phyloP scores from a whole-genome alignment of 2,888 invertebrate species.

The Patella caerulea region DNA sequence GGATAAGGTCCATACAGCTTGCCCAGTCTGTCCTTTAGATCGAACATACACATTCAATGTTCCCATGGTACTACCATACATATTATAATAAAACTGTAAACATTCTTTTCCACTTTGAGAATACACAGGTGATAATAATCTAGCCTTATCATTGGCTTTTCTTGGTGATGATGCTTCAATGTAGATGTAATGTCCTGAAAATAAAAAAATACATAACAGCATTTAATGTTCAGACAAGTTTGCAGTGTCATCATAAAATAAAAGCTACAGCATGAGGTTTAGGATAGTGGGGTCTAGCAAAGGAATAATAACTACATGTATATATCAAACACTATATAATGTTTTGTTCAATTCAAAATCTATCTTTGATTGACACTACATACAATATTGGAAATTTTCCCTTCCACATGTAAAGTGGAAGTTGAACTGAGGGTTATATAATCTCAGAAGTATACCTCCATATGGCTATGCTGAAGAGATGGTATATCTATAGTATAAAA shows the following conservation, averaged over 20 bases:
- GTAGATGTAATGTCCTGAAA: constrained; percentile 59
- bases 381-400: not conserved
- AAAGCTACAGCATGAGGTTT: not conserved
- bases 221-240: constrained; percentile 9
- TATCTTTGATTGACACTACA: too few species aligned
- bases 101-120: constrained; percentile 56
- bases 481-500: too few species aligned
- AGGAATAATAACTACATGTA: too few species aligned
- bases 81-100: constrained; percentile 66
- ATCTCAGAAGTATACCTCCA: too few species aligned
- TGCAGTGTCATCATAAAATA: constrained; percentile 12
- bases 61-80: constrained; percentile 60
- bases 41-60: constrained; percentile 54
- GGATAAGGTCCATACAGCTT: constrained; percentile 42
- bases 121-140: constrained; percentile 67
- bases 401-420: constrained; percentile 4
- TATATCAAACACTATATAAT: too few species aligned
- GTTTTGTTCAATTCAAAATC: too few species aligned
- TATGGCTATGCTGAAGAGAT: too few species aligned
- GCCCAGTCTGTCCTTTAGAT: constrained; percentile 24
- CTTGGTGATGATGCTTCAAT: constrained; percentile 73
- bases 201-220: not conserved
- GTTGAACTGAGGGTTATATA: too few species aligned
- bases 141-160: constrained; percentile 75
- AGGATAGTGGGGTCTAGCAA: too few species aligned